phyloP scores from a whole-genome alignment of 2,888 invertebrate genomes.

The Mythimna albipuncta region DNA sequence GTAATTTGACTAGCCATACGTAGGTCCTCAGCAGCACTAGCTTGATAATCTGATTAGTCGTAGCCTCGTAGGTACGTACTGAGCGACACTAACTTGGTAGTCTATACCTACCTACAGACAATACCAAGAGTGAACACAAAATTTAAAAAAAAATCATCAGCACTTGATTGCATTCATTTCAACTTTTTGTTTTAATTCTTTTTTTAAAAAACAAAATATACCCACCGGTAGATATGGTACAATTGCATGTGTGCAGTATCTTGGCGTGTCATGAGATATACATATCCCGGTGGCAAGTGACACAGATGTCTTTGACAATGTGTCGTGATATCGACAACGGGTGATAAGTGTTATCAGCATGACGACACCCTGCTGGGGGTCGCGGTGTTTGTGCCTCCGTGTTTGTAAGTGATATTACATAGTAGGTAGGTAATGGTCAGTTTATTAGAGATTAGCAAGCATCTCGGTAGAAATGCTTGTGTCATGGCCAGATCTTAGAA shows the following conservation, averaged over 20 bases:
- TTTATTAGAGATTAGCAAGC: neutral
- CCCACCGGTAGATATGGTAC: no score
- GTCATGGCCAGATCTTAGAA: no score
- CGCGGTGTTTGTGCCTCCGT: conserved; percentile 43
- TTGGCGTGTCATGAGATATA: neutral
- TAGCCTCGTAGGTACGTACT: no score
- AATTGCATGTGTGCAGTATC: neutral
- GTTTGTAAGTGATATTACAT: conserved; percentile 12
- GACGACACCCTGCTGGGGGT: conserved; percentile 71
- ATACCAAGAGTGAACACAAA: no score
- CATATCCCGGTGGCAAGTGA: conserved; percentile 32
- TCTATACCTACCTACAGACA: no score
- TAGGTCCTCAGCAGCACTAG: neutral
- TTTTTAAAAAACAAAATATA: neutral
- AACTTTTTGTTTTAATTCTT: neutral
- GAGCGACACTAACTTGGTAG: no score
- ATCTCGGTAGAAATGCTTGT: no score
- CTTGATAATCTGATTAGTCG: no score
- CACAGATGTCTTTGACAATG: conserved; percentile 56
- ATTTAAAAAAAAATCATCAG: neutral
- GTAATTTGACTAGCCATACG: no score
- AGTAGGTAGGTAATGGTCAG: neutral
- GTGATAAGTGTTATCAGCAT: conserved; percentile 59
- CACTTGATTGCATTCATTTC: neutral
- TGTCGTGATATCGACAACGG: conserved; percentile 21